A percentile compares a stretch with the other conserved stretches of the same genome.
Evolutionary conservation across 2,888 invertebrate species (phyloP).

Genomic region (Drosophila colorata): DNA sequence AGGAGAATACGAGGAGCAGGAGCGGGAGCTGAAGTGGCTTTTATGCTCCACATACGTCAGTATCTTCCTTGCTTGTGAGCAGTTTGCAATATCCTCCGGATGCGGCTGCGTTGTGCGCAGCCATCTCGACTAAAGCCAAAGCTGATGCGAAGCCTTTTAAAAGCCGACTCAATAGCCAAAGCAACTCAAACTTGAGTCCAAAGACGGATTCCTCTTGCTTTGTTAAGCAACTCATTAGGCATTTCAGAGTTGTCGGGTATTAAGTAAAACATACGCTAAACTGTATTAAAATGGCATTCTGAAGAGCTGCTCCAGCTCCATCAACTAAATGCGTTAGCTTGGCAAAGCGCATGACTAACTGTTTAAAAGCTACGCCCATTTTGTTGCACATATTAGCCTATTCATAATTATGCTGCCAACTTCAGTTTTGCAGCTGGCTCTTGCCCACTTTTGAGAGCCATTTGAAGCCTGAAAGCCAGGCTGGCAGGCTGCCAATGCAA

Average conservation of each 20-base stretch:
- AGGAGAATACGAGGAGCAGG: neutral
- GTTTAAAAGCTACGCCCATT: conserved; percentile 8
- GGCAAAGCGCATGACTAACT: conserved; percentile 7
- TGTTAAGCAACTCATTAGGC: neutral
- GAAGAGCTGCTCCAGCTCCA: conserved; percentile 6
- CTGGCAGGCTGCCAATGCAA: conserved; percentile 11
- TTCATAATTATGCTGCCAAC: conserved; percentile 31
- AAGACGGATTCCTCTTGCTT: neutral
- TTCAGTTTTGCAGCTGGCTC: conserved; percentile 2
- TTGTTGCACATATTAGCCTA: conserved; percentile 22
- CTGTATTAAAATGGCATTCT: conserved; percentile 5
- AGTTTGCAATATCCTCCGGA: conserved; percentile 36
- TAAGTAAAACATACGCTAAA: neutral
- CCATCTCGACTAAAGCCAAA: neutral
- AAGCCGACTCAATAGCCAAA: conserved; percentile 1
- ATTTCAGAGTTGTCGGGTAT: neutral
- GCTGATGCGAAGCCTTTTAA: conserved; percentile 1
- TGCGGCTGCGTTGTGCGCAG: conserved; percentile 12
- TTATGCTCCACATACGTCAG: conserved; percentile 18
- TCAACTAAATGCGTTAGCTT: conserved; percentile 12
- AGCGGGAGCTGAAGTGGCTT: neutral
- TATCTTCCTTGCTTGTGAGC: conserved; percentile 10
- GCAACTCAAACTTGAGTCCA: neutral
- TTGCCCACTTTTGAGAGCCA: conserved; percentile 35
- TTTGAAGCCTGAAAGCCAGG: conserved; percentile 28